Evolutionary conservation across 2,888 invertebrate genomes (phyloP).

Genomic region (Microchrysa polita): DNA sequence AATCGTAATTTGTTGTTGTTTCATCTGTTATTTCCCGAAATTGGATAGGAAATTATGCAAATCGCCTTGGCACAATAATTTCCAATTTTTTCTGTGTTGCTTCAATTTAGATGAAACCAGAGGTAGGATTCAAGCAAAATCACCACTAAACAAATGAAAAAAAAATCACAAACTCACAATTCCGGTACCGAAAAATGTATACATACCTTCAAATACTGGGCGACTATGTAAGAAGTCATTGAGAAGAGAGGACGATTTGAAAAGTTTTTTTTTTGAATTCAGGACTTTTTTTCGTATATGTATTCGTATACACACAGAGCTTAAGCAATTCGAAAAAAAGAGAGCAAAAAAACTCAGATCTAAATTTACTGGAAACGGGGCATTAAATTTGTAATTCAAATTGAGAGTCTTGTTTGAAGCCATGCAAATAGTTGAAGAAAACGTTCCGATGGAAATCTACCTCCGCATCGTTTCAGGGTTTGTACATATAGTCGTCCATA

Average conservation of each 20-base stretch:
- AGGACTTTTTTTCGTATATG: too few species aligned
- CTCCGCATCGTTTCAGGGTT: neutral
- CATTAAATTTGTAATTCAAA: conserved; percentile 44
- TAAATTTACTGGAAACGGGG: conserved; percentile 41
- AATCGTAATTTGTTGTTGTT: too few species aligned
- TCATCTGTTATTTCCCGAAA: neutral
- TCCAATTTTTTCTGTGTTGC: conserved; percentile 12
- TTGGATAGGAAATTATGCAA: conserved; percentile 38
- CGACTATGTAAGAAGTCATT: neutral
- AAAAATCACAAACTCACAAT: too few species aligned
- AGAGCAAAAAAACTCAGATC: conserved; percentile 26
- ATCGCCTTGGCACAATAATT: conserved; percentile 37
- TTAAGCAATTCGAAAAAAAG: conserved; percentile 30
- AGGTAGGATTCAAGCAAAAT: neutral
- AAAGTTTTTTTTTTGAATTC: too few species aligned
- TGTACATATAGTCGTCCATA: too few species aligned
- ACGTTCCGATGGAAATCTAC: too few species aligned
- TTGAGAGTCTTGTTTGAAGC: conserved; percentile 34
- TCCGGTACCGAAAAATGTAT: neutral
- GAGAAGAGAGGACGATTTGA: neutral
- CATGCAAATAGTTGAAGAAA: neutral
- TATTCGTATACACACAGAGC: neutral
- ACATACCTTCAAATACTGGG: neutral
- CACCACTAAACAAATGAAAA: conserved; percentile 22
- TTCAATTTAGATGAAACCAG: conserved; percentile 6